A percentile compares a stretch with the other conserved stretches of the same genome.
phyloP scores from a whole-genome alignment of 2,797 vertebrate genomes.

The Muscicapa striata region DNA sequence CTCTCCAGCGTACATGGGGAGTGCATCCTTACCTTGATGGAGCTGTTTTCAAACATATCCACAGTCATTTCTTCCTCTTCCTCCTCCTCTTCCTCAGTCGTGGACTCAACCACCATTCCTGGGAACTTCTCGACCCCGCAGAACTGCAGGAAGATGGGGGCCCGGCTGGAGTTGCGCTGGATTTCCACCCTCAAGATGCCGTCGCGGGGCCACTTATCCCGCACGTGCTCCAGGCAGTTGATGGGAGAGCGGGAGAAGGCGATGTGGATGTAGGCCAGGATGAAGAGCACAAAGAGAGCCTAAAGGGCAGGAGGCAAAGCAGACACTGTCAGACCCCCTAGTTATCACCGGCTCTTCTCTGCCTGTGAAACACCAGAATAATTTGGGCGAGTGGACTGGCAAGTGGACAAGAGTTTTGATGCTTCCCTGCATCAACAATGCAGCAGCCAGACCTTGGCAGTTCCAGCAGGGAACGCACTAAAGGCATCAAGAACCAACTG shows the following conservation, averaged over 20 bases:
- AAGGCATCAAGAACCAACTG: background rate
- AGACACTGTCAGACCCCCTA: background rate
- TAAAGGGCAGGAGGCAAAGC: conserved; percentile 31
- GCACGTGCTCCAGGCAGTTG: conserved; percentile 93
- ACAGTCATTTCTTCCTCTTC: conserved; percentile 91
- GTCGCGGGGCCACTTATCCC: conserved; percentile 93
- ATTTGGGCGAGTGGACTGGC: accelerated
- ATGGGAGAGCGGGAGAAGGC: conserved; percentile 96
- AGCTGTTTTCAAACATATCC: conserved; percentile 94
- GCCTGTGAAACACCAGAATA: accelerated
- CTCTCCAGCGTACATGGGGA: accelerated
- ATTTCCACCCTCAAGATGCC: conserved; percentile 94
- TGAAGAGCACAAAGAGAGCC: conserved; percentile 96
- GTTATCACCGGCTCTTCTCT: background rate
- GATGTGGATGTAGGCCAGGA: conserved; percentile 97
- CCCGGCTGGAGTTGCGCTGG: conserved; percentile 91
- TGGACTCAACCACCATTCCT: conserved; percentile 77
- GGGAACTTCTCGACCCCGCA: conserved; percentile 82
- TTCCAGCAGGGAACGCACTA: background rate
- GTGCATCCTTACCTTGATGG: conserved; percentile 82
- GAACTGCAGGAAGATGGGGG: conserved; percentile 91
- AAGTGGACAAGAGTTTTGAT: background rate
- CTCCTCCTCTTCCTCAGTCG: conserved; percentile 71
- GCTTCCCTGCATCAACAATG: accelerated
- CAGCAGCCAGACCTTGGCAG: background rate